Evolutionary conservation across 1,140 invertebrate species (phyloP).

Genomic region (Drosophila micromelanica): DNA sequence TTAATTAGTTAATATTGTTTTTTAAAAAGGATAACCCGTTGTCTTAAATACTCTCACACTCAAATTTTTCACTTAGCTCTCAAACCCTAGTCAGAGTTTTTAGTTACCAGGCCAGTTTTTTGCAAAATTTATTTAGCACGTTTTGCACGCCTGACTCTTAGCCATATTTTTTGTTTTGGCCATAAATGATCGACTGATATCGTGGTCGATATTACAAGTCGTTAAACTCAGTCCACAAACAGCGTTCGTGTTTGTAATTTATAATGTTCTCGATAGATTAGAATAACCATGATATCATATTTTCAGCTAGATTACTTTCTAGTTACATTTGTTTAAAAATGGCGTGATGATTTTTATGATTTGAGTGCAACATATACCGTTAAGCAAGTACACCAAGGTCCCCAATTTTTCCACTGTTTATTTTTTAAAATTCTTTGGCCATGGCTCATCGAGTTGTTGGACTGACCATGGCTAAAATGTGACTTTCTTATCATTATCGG

Average conservation of each 20-base stretch:
- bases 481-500: constrained; percentile 51
- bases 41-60: too few species aligned
- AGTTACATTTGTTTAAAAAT: background rate
- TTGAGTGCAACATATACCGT: background rate
- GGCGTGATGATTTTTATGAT: constrained; percentile 8
- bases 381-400: background rate
- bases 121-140: constrained; percentile 32
- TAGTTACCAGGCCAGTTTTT: constrained; percentile 35
- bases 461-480: constrained; percentile 10
- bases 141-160: constrained; percentile 41
- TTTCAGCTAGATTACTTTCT: constrained; percentile 17
- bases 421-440: constrained; percentile 15
- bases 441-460: constrained; percentile 30
- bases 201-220: constrained; percentile 22
- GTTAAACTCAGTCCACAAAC: constrained; percentile 9
- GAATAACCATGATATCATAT: constrained; percentile 22
- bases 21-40: too few species aligned
- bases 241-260: constrained; percentile 8
- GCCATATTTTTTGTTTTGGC: constrained; percentile 11
- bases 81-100: background rate
- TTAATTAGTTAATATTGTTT: too few species aligned
- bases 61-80: background rate
- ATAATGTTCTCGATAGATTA: constrained; percentile 1
- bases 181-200: constrained; percentile 31
- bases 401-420: constrained; percentile 24